Evolutionary conservation across 2,113 vertebrate species (phyloP).

Genomic region (Leptocoma aspasia): DNA sequence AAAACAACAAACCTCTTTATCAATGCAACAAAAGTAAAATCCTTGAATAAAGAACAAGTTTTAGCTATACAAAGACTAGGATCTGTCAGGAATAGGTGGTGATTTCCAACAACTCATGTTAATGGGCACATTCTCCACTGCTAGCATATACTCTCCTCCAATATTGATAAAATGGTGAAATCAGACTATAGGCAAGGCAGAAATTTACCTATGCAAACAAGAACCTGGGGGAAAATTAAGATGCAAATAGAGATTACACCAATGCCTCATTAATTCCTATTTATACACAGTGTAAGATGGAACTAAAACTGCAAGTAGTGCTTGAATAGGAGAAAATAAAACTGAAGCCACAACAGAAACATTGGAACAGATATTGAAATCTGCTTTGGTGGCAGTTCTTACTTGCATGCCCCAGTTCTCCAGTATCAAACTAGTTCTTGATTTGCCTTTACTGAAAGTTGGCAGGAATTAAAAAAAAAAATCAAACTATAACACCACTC

Average conservation of each 20-base stretch:
- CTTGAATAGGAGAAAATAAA: neutral
- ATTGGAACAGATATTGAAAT: fast-evolving
- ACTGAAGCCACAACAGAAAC: neutral
- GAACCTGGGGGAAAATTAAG: neutral
- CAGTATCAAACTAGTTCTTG: neutral
- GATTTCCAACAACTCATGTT: neutral
- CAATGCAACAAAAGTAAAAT: neutral
- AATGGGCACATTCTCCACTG: neutral
- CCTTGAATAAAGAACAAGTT: neutral
- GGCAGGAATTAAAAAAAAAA: neutral
- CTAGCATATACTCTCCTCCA: neutral
- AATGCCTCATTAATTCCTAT: neutral
- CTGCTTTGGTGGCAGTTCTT: neutral
- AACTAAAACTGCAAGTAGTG: neutral
- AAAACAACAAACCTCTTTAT: neutral
- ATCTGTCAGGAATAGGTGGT: neutral
- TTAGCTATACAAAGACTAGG: neutral
- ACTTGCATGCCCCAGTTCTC: neutral
- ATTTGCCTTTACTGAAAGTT: neutral
- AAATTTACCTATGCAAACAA: neutral
- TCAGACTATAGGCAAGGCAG: neutral
- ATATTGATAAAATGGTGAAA: neutral
- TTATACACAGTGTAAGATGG: neutral
- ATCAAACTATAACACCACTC: neutral
- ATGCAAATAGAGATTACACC: neutral